Base-by-base conservation (phyloP, 2,888 invertebrate species). In the Pollenia amentaria region DNA sequence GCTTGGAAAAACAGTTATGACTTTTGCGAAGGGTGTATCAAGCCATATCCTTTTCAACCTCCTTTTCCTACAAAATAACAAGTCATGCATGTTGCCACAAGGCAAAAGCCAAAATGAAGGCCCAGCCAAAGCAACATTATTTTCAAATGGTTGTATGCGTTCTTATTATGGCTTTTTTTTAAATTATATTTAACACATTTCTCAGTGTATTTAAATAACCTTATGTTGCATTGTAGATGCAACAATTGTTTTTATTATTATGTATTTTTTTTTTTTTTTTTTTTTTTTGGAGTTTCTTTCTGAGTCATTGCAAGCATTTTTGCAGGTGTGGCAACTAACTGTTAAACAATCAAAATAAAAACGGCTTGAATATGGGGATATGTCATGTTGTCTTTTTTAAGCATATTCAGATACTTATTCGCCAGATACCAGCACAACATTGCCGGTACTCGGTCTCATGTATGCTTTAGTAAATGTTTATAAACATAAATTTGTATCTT, bases 311-410 rank as follows among this genome's bases (percentile, higher is more conserved):
- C 51, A 70, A 70, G 79, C 86, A 85, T 75, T 84, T 62, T 89
- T 90, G 90, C 91, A 91, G 91, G 91, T 91, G 91, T 91, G 91
- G 91, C 90, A 86, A 84, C 80, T 76, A 87, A 87, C 86, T 75
- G 85, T 84, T 85, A 76, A 78, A 82, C 82, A 67, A 78, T 67
- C 79, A 75, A 80, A 76, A 77, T 67, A 81, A 85, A 55, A 82
- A 79, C 80, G 69, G 75, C 67, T 44, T 62, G 64, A 65, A 55
- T 64, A 85, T 51, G 87, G 80, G 82, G 62, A 87, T 85, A 87
- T 82, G 81, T 87, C 81, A 77, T 80, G 84, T 67, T 84, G 77
- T 62, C 64, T 75, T 29, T 85, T 64, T 51, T 38, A 76, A 69
- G 51, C 53, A 70, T 11, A 75, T 83, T 21, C 69, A 18, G 48